Base-by-base conservation (phyloP, 1,140 invertebrate species). In the Habropoda laboriosa region DNA sequence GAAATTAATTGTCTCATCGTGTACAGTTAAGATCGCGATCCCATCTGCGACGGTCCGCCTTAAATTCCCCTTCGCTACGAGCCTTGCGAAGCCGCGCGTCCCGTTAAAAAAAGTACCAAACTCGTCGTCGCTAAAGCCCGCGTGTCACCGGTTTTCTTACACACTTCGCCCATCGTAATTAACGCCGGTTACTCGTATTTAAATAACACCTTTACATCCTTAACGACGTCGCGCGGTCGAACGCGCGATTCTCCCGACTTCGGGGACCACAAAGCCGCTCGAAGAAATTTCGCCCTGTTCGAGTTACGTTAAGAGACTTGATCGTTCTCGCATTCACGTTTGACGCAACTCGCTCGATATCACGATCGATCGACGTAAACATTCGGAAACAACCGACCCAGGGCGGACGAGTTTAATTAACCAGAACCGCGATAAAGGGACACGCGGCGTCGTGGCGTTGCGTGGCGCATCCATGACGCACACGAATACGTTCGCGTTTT, bases 351-450 rank as follows among this genome's bases (percentile, higher is more conserved):
- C 8, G 49, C 49, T 24, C 55, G 67, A 63, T 77, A 68, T 80
- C 32, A 24, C 64, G 58, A 76, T 60, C 66, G 47, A 61, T 38
- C 47, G 75, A 16, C 57, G 76, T 79, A 83, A 84, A 79, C 67
- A 79, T 70, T 42, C 30, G 42, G 45, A 57, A 47, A 47, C 57
- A 42, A 64, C 45, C 57, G 57, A 35, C 45, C 70, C n/a, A n/a
- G n/a, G n/a, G 64, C 38, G 45, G 38, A 24, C 63, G 27, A 18
- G 63, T 53, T 79, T 84, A 84, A 84, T 84, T 84, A 84, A 75
- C 75, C 72, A 35, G 57, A 32, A 47, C 55, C 10, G 40, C 35
- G 57, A 38, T n/a, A 60, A 27, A n/a, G 57, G 18, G 45, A 38
- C 61, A 74, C 27, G 30, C 13, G 24, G 24, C n/a, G n/a, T n/a